A percentile compares a stretch with the other conserved stretches of the same genome.
Evolutionary conservation across 2,888 invertebrate species (phyloP).

Genomic region (Eilema griseolum): DNA sequence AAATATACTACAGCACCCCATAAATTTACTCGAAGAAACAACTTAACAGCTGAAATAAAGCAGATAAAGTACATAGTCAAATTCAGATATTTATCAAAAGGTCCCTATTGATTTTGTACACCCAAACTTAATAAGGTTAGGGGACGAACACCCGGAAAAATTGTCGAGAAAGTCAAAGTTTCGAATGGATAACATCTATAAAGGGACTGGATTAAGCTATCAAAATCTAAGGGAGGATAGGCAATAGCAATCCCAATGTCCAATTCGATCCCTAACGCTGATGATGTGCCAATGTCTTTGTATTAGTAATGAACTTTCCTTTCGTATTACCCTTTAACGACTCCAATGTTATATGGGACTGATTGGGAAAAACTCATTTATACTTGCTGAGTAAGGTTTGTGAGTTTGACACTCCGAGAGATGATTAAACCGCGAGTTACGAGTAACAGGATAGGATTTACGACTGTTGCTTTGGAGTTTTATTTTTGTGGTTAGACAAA

Average conservation of each 20-base stretch:
- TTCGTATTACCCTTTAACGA: slow-evolving; percentile 35
- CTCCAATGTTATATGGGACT: slow-evolving; percentile 16
- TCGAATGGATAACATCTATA: slow-evolving; percentile 36
- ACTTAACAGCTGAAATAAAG: slow-evolving; percentile 23
- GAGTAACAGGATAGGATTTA: slow-evolving; percentile 13
- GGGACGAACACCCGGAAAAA: slow-evolving; percentile 43
- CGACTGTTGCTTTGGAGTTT: slow-evolving; percentile 7
- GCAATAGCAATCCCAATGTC: slow-evolving; percentile 27
- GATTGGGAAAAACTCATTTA: slow-evolving; percentile 40
- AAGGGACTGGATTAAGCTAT: slow-evolving; percentile 40
- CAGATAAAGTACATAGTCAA: slow-evolving; percentile 30
- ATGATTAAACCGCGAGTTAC: slow-evolving; percentile 20
- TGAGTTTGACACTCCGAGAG: slow-evolving; percentile 1
- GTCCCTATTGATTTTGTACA: slow-evolving; percentile 42
- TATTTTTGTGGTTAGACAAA: background rate
- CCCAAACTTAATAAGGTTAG: slow-evolving; percentile 50
- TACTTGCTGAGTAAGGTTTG: slow-evolving; percentile 6
- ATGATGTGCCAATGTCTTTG: slow-evolving; percentile 26
- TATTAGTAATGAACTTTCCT: slow-evolving; percentile 32
- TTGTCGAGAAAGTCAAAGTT: slow-evolving; percentile 31
- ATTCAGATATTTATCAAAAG: slow-evolving; percentile 39
- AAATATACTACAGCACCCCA: too few species aligned
- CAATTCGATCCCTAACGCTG: slow-evolving; percentile 25
- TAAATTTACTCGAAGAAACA: background rate
- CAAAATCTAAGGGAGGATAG: slow-evolving; percentile 34